Evolutionary conservation across 2,888 invertebrate genomes (phyloP).

Genomic region (Nemotelus nigrinus): DNA sequence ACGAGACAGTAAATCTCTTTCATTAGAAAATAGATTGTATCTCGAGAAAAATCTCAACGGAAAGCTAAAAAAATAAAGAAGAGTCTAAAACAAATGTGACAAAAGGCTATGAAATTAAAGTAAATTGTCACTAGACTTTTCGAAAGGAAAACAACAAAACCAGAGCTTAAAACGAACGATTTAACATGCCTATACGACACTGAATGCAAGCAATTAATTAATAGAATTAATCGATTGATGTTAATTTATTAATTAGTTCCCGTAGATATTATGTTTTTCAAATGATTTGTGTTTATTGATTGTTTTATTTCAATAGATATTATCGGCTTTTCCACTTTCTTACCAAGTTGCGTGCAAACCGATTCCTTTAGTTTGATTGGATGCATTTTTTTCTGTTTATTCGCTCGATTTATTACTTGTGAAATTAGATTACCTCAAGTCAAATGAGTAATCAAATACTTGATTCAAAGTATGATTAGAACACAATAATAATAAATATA

Average conservation of each 20-base stretch:
- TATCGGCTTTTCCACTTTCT: background rate
- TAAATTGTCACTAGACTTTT: too few species aligned
- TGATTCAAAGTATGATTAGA: too few species aligned
- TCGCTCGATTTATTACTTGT: background rate
- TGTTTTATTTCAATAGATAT: background rate
- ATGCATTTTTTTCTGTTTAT: background rate
- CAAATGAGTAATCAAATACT: too few species aligned
- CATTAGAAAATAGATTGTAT: too few species aligned
- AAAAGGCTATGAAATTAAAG: too few species aligned
- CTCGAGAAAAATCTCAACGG: too few species aligned
- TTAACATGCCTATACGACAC: background rate
- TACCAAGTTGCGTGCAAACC: background rate
- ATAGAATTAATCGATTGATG: conserved; percentile 36
- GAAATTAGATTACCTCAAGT: too few species aligned
- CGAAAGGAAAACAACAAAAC: background rate
- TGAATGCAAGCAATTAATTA: conserved; percentile 35
- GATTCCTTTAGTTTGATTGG: too few species aligned
- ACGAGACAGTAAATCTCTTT: background rate
- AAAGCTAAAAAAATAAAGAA: too few species aligned
- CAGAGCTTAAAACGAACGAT: conserved; percentile 24
- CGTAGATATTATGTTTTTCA: conserved; percentile 42
- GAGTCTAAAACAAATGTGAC: background rate
- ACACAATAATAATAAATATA: too few species aligned
- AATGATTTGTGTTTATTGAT: conserved; percentile 2
- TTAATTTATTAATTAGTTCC: conserved; percentile 43